Evolutionary conservation across 2,888 invertebrate genomes (phyloP), one percentile per base, ranked within the genome.

Genomic region (Tolmerus cingulatus): DNA sequence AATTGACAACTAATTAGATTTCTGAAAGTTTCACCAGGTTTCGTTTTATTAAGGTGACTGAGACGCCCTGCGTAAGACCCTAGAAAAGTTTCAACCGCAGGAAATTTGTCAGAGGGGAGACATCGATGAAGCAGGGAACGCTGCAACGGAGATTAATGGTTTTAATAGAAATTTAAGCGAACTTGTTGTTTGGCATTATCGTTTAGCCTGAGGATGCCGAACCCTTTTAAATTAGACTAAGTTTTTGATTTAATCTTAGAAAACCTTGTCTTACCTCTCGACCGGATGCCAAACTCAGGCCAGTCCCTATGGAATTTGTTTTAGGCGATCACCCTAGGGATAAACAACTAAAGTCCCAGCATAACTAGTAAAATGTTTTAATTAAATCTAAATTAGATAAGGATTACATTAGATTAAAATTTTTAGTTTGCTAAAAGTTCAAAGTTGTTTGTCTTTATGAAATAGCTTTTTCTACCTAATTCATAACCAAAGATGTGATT

Each of bases 1-100:
- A 82, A 82, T 82, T 82, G 82, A 57, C 57, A 82, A 82, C 82
- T 82, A 82, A 82, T 82, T 82, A 57, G 57, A 82, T 82, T 82
- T 51, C 37, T 30, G 40, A 51, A 82, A 82, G 57, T 82, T 82
- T 57, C n/a, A 43, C 40, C 82, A 37, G 57, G 57, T 51, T 66
- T 46, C 51, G 82, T 82, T 82, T 82, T 66, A 82, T 82, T 82
- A 34, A 82, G 57, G 57, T 37, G 82, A 34, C 23, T 27, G 23
- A 66, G 27, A 12, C 27, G 23, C 27, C 19, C 27, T 66, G 27
- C 23, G 27, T 23, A 19, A 66, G 66, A 27, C 23, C 19, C 19
- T 66, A 66, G 66, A 27, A 66, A n/a, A 27, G n/a, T 51, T 27
- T 27, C 9, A 66, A 66, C 66, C 66, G 66, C 66, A 66, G 66